A percentile compares a stretch with the other conserved stretches of the same genome.
Conservation (phyloP, 2,888 invertebrate genomes). For the Marasmarcha lunaedactyla region DNA sequence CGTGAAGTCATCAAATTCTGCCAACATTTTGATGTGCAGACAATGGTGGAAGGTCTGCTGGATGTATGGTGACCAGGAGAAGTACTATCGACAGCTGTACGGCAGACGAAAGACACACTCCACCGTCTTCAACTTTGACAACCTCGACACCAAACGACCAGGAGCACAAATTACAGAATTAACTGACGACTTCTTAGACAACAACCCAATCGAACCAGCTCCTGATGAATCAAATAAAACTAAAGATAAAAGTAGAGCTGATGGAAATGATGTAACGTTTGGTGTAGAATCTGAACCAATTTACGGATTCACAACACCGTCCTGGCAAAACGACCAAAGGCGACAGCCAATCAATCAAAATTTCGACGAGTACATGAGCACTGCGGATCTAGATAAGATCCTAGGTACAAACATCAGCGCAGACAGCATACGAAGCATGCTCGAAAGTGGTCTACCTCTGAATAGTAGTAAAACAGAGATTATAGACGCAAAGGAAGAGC, state of each 20-base stretch:
- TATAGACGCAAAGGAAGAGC: constrained; percentile 47
- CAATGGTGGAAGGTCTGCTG: constrained; percentile 93
- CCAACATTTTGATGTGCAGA: constrained; percentile 84
- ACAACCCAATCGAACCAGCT: constrained; percentile 46
- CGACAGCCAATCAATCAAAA: constrained; percentile 55
- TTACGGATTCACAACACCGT: constrained; percentile 45
- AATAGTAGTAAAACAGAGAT: constrained; percentile 28
- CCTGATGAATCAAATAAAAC: constrained; percentile 33
- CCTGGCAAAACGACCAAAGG: constrained; percentile 66
- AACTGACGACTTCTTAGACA: constrained; percentile 59
- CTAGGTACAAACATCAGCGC: constrained; percentile 35
- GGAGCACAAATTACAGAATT: constrained; percentile 65
- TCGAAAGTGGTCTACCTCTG: constrained; percentile 55
- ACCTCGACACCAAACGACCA: constrained; percentile 43
- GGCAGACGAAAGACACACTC: constrained; percentile 68
- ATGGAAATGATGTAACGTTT: constrained; percentile 21
- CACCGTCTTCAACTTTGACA: constrained; percentile 43
- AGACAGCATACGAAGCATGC: constrained; percentile 50
- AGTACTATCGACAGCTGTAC: constrained; percentile 86
- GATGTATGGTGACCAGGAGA: constrained; percentile 88
- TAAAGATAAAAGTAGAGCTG: background rate
- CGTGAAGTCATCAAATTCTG: constrained; percentile 68
- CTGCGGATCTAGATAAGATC: constrained; percentile 50
- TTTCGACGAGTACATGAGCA: constrained; percentile 46
- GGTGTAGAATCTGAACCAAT: constrained; percentile 47